Conservation (phyloP, 2,113 vertebrate genomes). For the Plestiodon gilberti region DNA sequence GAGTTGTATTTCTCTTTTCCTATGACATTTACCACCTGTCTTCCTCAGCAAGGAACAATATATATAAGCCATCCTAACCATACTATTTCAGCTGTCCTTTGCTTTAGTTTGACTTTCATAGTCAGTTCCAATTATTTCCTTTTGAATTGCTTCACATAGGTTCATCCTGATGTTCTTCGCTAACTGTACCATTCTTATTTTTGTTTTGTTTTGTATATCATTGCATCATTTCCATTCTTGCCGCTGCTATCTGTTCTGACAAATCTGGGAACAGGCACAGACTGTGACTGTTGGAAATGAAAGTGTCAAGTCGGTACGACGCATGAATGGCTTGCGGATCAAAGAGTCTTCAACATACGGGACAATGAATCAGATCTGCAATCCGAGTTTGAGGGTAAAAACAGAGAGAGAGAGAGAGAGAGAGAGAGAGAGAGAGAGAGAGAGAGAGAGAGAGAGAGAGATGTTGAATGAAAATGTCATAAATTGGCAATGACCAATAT, state of each 20-base stretch:
- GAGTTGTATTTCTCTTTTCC: slow-evolving; percentile 8
- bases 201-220: slow-evolving; percentile 9
- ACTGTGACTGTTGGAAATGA: slow-evolving; percentile 69
- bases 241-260: slow-evolving; percentile 67
- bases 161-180: slow-evolving; percentile 55
- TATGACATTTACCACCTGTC: neutral
- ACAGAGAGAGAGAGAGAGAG: slow-evolving; percentile 57
- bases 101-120: slow-evolving; percentile 26
- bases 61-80: neutral
- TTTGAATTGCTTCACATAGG: slow-evolving; percentile 9
- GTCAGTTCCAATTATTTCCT: slow-evolving; percentile 43
- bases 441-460: slow-evolving; percentile 52
- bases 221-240: slow-evolving; percentile 65
- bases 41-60: neutral
- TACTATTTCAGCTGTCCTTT: slow-evolving; percentile 22
- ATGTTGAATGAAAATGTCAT: slow-evolving; percentile 45
- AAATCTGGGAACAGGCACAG: slow-evolving; percentile 71
- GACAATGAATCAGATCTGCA: slow-evolving; percentile 75
- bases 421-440: slow-evolving; percentile 7
- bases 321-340: slow-evolving; percentile 72
- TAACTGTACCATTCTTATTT: slow-evolving; percentile 68
- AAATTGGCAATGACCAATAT: slow-evolving; percentile 50
- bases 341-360: slow-evolving; percentile 69
- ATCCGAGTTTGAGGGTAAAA: slow-evolving; percentile 75
- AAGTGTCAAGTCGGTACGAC: slow-evolving; percentile 64